Evolutionary conservation across 2,888 invertebrate species (phyloP).

Genomic region (Dusona sp.): DNA sequence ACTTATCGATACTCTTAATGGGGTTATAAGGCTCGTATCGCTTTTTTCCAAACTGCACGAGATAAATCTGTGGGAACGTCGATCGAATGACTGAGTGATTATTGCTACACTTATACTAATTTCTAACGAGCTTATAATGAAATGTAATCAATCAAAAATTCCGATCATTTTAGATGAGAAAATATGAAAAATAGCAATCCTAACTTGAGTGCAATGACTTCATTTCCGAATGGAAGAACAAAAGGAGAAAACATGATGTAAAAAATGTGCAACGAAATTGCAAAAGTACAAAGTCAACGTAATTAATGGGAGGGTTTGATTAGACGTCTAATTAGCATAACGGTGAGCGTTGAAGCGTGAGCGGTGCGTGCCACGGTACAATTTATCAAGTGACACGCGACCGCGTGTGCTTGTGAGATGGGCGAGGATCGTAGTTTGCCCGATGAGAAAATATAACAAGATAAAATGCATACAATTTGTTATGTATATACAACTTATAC

Average conservation of each 20-base stretch:
- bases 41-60: neutral
- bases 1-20: conserved; percentile 38
- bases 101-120: neutral
- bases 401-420: conserved; percentile 64
- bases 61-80: conserved; percentile 13
- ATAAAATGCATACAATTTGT: conserved; percentile 61
- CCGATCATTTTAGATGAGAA: neutral
- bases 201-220: neutral
- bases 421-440: conserved; percentile 43
- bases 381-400: conserved; percentile 76
- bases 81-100: neutral
- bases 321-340: conserved; percentile 79
- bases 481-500: conserved; percentile 14
- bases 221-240: neutral
- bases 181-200: neutral
- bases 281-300: neutral
- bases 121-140: neutral
- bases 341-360: conserved; percentile 60
- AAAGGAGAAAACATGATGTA: neutral
- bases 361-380: conserved; percentile 74
- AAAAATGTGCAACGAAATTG: conserved; percentile 6
- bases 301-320: conserved; percentile 70
- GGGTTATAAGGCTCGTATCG: conserved; percentile 4
- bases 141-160: neutral
- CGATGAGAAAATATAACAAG: conserved; percentile 59